A percentile compares a stretch with the other conserved stretches of the same genome.
These are phyloP conservation scores for Hyposoter dolosus DNA, from an alignment of 2,888 invertebrate species.

Conservation along the genomic window DNA sequence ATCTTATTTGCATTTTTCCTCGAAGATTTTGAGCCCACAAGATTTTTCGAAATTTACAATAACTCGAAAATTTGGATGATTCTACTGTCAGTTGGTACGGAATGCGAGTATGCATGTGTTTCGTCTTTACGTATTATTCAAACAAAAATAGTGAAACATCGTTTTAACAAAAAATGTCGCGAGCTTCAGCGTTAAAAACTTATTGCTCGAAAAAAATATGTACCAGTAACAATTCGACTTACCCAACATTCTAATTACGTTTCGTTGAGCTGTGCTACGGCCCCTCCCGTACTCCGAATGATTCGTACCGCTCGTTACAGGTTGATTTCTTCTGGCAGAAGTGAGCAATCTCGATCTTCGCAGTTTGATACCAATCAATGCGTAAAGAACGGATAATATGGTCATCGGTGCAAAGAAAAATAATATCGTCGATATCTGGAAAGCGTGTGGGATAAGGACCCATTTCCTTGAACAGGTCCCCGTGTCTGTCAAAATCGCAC, in stretches of 20 bases:
- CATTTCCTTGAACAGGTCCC: conserved; percentile 88
- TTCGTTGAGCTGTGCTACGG: conserved; percentile 86
- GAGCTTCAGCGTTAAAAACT: not conserved
- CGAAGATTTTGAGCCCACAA: not conserved
- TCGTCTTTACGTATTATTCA: not conserved
- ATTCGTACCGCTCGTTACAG: conserved; percentile 86
- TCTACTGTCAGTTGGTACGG: not conserved
- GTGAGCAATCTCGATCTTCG: conserved; percentile 86
- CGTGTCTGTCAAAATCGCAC: conserved; percentile 84
- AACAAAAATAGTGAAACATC: not conserved
- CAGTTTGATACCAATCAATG: conserved; percentile 90
- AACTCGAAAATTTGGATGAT: not conserved
- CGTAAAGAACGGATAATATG: conserved; percentile 93
- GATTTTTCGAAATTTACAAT: not conserved
- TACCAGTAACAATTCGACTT: conserved; percentile 81
- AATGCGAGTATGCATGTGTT: not conserved
- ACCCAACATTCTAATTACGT: conserved; percentile 93
- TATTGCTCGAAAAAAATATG: not conserved
- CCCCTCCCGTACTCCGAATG: conserved; percentile 84
- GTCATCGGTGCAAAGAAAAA: conserved; percentile 96
- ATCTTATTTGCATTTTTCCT: not conserved
- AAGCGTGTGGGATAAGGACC: conserved; percentile 88
- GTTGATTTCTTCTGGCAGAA: conserved; percentile 86
- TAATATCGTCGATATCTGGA: conserved; percentile 92
- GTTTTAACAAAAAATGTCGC: not conserved